Conservation (phyloP, 2,888 invertebrate species). For the Monoplex corrugatus region DNA sequence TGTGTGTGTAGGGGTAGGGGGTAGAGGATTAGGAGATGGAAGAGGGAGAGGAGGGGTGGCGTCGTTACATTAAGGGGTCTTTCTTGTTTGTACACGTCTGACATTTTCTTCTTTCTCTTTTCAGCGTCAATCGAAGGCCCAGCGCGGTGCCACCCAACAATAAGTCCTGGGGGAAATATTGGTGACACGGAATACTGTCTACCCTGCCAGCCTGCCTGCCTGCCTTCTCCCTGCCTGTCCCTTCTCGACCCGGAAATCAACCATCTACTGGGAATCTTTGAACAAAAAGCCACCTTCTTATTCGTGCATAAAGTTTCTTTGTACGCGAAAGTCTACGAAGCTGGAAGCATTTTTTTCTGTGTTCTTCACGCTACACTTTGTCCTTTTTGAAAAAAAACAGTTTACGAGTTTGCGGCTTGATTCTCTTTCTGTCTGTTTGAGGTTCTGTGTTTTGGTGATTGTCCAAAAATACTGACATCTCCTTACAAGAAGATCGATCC, state of each 20-base stretch:
- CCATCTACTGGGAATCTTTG: background rate
- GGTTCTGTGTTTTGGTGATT: too few species aligned
- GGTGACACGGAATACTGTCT: background rate
- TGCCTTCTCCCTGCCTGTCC: background rate
- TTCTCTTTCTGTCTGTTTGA: too few species aligned
- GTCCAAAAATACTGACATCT: too few species aligned
- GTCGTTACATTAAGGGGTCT: background rate
- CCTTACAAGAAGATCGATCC: too few species aligned
- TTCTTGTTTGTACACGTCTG: background rate
- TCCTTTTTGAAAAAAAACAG: too few species aligned
- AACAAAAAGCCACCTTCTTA: background rate
- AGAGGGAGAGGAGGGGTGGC: background rate
- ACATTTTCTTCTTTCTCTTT: background rate
- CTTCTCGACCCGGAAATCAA: background rate
- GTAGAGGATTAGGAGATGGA: background rate
- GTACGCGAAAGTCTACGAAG: background rate
- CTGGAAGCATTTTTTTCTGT: too few species aligned
- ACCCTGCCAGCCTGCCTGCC: too few species aligned
- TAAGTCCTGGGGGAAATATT: background rate
- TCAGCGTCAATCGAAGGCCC: background rate
- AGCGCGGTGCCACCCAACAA: background rate
- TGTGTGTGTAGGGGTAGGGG: too few species aligned
- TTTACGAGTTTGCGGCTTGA: too few species aligned
- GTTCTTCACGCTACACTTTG: too few species aligned
- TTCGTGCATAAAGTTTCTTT: background rate